These are phyloP conservation scores for Choloepus hoffmanni DNA, from an alignment of 2,113 vertebrate genomes.

Conservation along the genomic window DNA sequence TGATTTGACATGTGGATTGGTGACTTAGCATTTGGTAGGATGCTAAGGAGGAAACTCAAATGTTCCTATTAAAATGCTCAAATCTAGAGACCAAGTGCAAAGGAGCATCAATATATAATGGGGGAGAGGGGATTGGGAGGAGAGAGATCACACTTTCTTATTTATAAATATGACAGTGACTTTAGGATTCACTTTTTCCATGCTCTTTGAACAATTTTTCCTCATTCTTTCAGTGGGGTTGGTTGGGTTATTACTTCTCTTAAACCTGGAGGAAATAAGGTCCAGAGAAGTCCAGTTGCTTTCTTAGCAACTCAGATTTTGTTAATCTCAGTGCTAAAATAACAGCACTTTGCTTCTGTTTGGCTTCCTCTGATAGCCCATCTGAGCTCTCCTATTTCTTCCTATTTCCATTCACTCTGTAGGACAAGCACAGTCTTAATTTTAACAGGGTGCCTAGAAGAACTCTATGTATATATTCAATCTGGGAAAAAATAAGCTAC, in stretches of 20 bases:
- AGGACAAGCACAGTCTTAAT: not conserved
- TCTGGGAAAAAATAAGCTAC: not conserved
- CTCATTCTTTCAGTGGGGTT: not conserved
- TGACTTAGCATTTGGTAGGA: not conserved
- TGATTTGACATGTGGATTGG: not conserved
- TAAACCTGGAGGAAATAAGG: not conserved
- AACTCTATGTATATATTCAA: not conserved
- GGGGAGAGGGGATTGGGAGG: too few species aligned
- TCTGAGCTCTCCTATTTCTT: not conserved
- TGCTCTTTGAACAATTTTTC: not conserved
- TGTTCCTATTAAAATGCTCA: not conserved
- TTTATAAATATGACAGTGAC: not conserved
- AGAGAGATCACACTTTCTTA: not conserved
- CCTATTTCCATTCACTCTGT: not conserved
- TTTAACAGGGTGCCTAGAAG: not conserved
- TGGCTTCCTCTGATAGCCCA: not conserved
- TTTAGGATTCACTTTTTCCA: not conserved
- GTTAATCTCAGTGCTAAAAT: not conserved
- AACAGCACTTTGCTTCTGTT: not conserved
- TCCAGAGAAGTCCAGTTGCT: not conserved
- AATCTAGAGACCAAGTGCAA: not conserved
- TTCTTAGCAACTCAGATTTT: not conserved
- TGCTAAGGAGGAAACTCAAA: not conserved
- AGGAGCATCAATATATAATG: not conserved
- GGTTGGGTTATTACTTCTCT: conserved; percentile 13